Percentiles rank a stretch among this genome's conserved stretches.
Evolutionary conservation across 2,113 vertebrate genomes (phyloP).

Genomic region (Felis catus): F.catus_Fca126_mat1.0 CM031417.1:107394001-107394500

Average conservation of each 20-base stretch:
- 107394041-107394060: background rate
- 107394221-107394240: background rate
- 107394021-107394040: background rate
- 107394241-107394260: background rate
- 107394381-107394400: background rate
- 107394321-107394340: background rate
- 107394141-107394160: constrained; percentile 34
- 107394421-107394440: constrained; percentile 11
- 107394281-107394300: background rate
- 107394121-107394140: constrained; percentile 9
- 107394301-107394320: background rate
- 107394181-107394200: background rate
- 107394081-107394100: background rate
- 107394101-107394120: background rate
- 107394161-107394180: constrained; percentile 40
- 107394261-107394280: background rate
- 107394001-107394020: background rate
- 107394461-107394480: background rate
- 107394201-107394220: background rate
- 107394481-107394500: background rate
- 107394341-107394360: background rate
- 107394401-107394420: background rate
- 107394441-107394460: background rate
- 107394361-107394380: background rate
- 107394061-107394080: background rate